Evolutionary conservation across 2,113 vertebrate genomes (phyloP).

Genomic region (Salvelinus alpinus): DNA sequence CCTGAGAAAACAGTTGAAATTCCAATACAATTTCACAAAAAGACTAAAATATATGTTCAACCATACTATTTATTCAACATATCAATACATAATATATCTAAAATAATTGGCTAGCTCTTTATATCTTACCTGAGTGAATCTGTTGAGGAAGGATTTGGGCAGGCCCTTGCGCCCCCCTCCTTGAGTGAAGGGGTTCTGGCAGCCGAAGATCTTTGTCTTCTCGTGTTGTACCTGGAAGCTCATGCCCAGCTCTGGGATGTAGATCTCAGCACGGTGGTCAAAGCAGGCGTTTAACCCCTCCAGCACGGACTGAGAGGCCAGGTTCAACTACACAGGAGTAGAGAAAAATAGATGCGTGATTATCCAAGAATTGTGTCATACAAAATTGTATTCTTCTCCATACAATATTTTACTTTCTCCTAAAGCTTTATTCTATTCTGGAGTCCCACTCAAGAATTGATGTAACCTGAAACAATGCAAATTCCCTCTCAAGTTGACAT

Average conservation of each 20-base stretch:
- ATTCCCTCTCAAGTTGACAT: too few species aligned
- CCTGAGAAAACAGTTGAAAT: constrained; percentile 68
- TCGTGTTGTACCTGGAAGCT: constrained; percentile 91
- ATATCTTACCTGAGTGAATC: constrained; percentile 89
- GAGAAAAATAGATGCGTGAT: background rate
- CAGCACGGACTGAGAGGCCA: constrained; percentile 95
- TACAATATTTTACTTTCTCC: background rate
- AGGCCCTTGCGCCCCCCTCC: constrained; percentile 95
- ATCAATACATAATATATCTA: background rate
- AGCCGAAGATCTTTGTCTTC: constrained; percentile 95
- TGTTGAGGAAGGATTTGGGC: constrained; percentile 94
- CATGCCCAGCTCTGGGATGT: constrained; percentile 90
- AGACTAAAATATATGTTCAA: background rate
- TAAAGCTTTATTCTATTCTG: background rate
- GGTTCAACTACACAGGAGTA: constrained; percentile 78
- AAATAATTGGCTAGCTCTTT: background rate
- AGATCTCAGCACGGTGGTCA: constrained; percentile 95
- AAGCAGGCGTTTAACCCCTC: constrained; percentile 98
- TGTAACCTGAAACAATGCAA: background rate
- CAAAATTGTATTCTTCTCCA: background rate
- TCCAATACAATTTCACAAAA: background rate
- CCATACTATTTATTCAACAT: background rate
- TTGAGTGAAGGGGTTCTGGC: constrained; percentile 95
- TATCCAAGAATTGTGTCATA: background rate
- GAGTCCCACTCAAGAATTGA: background rate